Evolutionary conservation across 2,113 vertebrate genomes (phyloP).

Genomic region (Candoia aspera): DNA sequence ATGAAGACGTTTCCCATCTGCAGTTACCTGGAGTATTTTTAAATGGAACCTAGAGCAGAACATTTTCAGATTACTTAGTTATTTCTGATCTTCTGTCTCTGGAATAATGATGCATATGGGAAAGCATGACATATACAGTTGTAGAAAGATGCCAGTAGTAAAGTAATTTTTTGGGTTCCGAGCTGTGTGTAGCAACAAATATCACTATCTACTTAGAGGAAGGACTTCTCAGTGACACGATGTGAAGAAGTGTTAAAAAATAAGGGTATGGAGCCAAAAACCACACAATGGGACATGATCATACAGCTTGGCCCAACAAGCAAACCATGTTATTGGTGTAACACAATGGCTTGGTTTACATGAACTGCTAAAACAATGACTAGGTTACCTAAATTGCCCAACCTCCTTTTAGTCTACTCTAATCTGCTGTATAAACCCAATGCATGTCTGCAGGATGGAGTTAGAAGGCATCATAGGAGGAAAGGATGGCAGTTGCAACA

Average conservation of each 20-base stretch:
- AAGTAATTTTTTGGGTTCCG: too few relatives aligned
- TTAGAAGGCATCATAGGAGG: too few relatives aligned
- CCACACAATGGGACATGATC: background rate
- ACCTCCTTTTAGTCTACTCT: too few relatives aligned
- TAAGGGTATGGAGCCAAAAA: background rate
- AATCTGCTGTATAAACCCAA: too few relatives aligned
- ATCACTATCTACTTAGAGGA: background rate
- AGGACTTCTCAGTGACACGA: background rate
- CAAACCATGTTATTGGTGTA: too few relatives aligned
- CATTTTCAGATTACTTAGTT: background rate
- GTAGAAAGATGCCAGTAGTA: too few relatives aligned
- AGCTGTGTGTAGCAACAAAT: background rate
- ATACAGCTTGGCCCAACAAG: too few relatives aligned
- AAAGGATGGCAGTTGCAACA: too few relatives aligned
- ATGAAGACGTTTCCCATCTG: background rate
- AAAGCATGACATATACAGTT: background rate
- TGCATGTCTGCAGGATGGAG: too few relatives aligned
- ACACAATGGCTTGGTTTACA: too few relatives aligned
- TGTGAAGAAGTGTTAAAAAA: background rate
- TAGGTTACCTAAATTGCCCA: too few relatives aligned
- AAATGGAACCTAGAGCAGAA: background rate
- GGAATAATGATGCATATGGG: background rate
- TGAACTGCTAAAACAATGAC: too few relatives aligned
- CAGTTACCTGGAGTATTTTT: conserved; percentile 46
- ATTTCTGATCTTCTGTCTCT: background rate